These are phyloP conservation scores for Morus bassanus DNA, from an alignment of 2,797 vertebrate genomes.

Conservation along the genomic window DNA sequence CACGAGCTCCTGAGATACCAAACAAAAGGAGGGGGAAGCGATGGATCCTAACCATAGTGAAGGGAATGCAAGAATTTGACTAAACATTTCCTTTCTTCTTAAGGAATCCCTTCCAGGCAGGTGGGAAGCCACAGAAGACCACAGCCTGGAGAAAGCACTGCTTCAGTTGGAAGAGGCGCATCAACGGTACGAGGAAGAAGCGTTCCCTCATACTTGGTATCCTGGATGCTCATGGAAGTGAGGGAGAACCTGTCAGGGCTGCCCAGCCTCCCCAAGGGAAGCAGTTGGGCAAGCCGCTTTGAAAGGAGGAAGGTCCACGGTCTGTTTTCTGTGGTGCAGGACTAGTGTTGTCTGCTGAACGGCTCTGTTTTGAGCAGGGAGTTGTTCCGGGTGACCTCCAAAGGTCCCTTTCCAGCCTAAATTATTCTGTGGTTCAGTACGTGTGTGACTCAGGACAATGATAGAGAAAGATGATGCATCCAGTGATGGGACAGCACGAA, in stretches of 20 bases:
- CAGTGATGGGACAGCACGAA: neutral
- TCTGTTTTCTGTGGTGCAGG: neutral
- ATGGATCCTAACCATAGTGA: neutral
- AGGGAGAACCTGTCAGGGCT: neutral
- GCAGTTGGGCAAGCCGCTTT: neutral
- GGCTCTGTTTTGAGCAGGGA: neutral
- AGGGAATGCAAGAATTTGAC: neutral
- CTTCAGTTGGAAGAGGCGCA: neutral
- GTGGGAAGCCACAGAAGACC: neutral
- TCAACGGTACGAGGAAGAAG: neutral
- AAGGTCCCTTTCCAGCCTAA: neutral
- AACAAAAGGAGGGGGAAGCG: neutral
- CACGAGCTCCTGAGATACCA: neutral
- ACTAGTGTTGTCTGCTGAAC: neutral
- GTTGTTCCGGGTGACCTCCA: neutral
- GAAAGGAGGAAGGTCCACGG: neutral
- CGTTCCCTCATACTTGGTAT: neutral
- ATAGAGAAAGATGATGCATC: neutral
- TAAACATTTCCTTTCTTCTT: neutral
- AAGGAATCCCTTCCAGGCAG: neutral
- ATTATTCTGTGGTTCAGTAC: neutral
- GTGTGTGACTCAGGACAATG: neutral
- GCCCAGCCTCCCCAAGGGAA: neutral
- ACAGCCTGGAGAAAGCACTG: neutral
- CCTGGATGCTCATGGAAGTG: neutral